Evolutionary conservation across 1,140 invertebrate genomes (phyloP), one percentile per base, ranked within the genome.

Genomic region (Calephelis virginiensis): DNA sequence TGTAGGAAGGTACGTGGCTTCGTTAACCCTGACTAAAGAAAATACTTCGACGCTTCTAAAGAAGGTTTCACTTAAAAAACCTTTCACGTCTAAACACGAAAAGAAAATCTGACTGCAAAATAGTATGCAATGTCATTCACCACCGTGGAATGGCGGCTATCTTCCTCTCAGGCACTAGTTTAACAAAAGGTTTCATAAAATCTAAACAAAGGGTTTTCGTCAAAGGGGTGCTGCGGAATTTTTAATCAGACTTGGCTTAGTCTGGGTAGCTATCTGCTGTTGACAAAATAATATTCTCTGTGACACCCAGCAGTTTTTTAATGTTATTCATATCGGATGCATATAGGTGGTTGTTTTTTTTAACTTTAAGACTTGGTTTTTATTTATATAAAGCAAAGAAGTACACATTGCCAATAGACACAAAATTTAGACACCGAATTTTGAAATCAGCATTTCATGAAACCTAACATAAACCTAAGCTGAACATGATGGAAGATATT

Each of bases 161-260:
- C 43, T 45, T 6, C 45, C 43, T 66, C 53, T 66, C 43, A 47
- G 64, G 38, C 46, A 46, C 38, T 37, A 66, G 17, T 66, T 47
- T 1, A 11, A 17, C 12, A 43, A 63, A 62, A 66, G 28, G 56
- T 38, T 59, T 59, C 56, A 59, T 59, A 59, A 59, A 43, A 49
- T 69, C 11, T 69, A 69, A 17, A 69, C 68, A 69, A 65, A 69
- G 61, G 63, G 64, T 69, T 65, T 65, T 69, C 11, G 60, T 11
- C 61, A 61, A 64, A 64, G 63, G 60, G 46, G 43, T 61, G 45
- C 13, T 37, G 60, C 61, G 47, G 63, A 69, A 69, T 69, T 69
- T 69, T 69, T 69, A 69, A 69, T 69, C 68, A 69, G 63, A 60
- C 63, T 64, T 56, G 68, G 7, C 40, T 45, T 17, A 8, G 50